These are phyloP conservation scores for Drosophila atripex DNA, from an alignment of 2,888 invertebrate species.

Conservation along the genomic window DNA sequence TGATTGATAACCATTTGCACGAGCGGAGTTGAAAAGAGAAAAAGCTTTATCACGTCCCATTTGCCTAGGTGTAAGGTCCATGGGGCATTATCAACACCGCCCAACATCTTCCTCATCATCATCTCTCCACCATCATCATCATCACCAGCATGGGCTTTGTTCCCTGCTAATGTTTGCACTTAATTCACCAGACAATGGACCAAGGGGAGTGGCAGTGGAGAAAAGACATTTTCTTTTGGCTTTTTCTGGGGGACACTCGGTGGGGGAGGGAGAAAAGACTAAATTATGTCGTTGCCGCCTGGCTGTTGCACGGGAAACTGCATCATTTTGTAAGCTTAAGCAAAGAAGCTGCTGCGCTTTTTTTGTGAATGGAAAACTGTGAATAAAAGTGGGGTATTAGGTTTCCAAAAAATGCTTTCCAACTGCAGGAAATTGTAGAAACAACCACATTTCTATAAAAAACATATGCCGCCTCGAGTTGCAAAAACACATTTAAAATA, in stretches of 20 bases:
- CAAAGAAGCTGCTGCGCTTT: slow-evolving; percentile 51
- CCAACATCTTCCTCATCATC: slow-evolving; percentile 35
- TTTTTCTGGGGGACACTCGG: slow-evolving; percentile 37
- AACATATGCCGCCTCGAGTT: neutral
- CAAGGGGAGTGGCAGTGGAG: slow-evolving; percentile 35
- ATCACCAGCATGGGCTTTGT: slow-evolving; percentile 37
- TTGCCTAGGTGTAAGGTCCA: slow-evolving; percentile 70
- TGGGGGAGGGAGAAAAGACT: slow-evolving; percentile 58
- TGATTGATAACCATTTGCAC: slow-evolving; percentile 79
- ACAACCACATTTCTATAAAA: too few species aligned
- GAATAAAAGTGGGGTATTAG: neutral
- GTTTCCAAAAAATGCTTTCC: neutral
- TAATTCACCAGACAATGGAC: slow-evolving; percentile 77
- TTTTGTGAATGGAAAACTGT: slow-evolving; percentile 57
- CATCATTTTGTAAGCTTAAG: slow-evolving; percentile 75
- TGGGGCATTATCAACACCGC: slow-evolving; percentile 65
- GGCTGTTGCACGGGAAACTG: slow-evolving; percentile 62
- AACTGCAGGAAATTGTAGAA: neutral
- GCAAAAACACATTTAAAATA: neutral
- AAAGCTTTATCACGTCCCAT: slow-evolving; percentile 78
- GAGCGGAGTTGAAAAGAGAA: slow-evolving; percentile 26
- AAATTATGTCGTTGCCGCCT: slow-evolving; percentile 75
- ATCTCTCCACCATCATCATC: slow-evolving; percentile 24
- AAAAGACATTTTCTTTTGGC: slow-evolving; percentile 55
- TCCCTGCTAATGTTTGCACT: slow-evolving; percentile 78